Percentiles rank a stretch among this genome's conserved stretches.
Conservation (phyloP, 2,113 vertebrate species). For the Bombycilla garrulus region DNA sequence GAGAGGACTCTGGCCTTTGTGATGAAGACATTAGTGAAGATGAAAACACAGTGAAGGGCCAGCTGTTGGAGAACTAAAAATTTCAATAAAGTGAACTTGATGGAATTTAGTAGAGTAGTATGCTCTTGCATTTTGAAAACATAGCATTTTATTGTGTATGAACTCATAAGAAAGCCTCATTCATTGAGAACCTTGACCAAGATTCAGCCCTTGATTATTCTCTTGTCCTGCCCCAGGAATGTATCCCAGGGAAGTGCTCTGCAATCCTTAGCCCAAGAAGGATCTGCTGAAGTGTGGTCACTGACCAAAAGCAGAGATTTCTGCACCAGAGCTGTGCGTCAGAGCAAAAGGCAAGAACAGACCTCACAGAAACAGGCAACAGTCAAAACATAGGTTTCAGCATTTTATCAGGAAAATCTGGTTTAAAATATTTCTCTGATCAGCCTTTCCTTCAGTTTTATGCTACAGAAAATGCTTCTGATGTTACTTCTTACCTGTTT, state of each 20-base stretch:
- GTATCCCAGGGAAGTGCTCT: neutral
- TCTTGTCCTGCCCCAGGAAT: neutral
- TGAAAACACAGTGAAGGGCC: neutral
- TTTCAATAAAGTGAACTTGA: neutral
- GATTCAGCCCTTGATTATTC: neutral
- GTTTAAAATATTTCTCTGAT: neutral
- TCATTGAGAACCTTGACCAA: neutral
- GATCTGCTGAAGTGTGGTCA: neutral
- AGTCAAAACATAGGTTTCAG: neutral
- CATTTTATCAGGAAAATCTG: neutral
- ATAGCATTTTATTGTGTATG: neutral
- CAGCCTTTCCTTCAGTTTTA: neutral
- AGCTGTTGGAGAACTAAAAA: neutral
- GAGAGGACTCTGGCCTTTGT: neutral
- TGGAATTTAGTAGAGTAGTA: neutral
- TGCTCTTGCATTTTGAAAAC: neutral
- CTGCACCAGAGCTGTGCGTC: neutral
- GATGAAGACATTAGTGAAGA: neutral
- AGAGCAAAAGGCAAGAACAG: neutral
- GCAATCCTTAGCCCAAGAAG: neutral
- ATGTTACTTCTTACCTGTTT: conserved; percentile 80
- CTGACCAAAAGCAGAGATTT: neutral
- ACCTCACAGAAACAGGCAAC: neutral
- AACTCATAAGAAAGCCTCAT: neutral
- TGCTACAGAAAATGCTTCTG: neutral